Percentiles rank a stretch among this genome's conserved stretches.
These are phyloP conservation scores for Nettapus auritus DNA, from an alignment of 2,113 vertebrate genomes.

Conservation along the genomic window DNA sequence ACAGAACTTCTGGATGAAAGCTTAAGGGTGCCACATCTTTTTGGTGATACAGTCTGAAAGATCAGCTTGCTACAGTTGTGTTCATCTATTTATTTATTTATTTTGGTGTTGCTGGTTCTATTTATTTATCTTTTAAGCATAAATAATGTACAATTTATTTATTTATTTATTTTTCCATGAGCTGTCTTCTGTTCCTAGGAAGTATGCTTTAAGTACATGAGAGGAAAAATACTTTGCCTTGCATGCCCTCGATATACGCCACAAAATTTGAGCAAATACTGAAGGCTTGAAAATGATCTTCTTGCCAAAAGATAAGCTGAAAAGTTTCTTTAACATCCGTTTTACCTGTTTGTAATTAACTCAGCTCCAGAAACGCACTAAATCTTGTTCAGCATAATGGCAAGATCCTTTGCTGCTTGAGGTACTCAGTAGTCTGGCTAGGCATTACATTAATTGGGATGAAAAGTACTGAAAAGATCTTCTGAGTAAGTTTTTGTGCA, in stretches of 20 bases:
- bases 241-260: accelerated
- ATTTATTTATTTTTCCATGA: neutral
- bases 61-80: neutral
- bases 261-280: neutral
- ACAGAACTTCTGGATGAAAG: neutral
- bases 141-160: neutral
- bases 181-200: neutral
- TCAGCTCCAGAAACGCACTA: neutral
- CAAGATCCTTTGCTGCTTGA: neutral
- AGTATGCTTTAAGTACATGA: neutral
- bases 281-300: neutral
- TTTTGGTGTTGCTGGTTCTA: no score
- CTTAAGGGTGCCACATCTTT: neutral
- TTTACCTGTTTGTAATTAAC: neutral
- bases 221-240: neutral
- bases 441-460: neutral
- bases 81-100: no score
- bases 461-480: neutral
- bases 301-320: neutral
- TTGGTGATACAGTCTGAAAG: neutral
- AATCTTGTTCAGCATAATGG: neutral
- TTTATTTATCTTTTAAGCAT: neutral
- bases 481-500: neutral
- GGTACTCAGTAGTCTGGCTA: neutral
- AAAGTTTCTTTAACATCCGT: neutral